Evolutionary conservation across 2,113 vertebrate species (phyloP).

Genomic region (Lanius collurio): DNA sequence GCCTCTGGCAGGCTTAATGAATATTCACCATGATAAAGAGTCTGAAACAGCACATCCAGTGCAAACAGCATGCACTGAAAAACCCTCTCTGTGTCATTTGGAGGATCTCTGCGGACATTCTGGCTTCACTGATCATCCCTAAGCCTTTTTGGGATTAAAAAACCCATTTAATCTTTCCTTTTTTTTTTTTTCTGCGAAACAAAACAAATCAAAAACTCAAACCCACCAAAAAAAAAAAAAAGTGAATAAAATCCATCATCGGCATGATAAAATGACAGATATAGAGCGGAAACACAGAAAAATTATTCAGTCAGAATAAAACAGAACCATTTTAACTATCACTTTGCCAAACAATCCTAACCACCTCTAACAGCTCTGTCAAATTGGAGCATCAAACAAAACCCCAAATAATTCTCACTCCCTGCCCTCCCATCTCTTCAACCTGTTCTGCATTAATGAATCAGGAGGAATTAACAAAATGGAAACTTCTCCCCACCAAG

Average conservation of each 20-base stretch:
- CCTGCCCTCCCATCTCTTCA: neutral
- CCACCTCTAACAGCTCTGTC: neutral
- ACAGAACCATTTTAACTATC: neutral
- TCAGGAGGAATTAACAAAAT: neutral
- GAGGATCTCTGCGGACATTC: neutral
- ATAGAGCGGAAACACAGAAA: neutral
- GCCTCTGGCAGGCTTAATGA: slow-evolving; percentile 58
- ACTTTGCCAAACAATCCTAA: neutral
- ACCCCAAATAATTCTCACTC: neutral
- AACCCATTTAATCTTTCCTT: neutral
- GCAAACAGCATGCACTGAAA: neutral
- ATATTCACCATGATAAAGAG: slow-evolving; percentile 44
- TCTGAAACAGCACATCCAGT: slow-evolving; percentile 18
- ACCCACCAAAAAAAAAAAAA: neutral
- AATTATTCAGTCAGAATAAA: neutral
- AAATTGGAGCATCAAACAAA: neutral
- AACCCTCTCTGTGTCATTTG: neutral
- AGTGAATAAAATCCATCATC: neutral
- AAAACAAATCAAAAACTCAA: neutral
- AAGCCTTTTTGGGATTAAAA: slow-evolving; percentile 61
- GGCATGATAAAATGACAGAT: neutral
- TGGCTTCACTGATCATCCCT: slow-evolving; percentile 27
- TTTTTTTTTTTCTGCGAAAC: neutral
- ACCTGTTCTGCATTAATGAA: neutral
- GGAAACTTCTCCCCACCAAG: neutral